Base-by-base conservation (phyloP, 1,140 invertebrate genomes). In the Trichonephila clavata region DNA sequence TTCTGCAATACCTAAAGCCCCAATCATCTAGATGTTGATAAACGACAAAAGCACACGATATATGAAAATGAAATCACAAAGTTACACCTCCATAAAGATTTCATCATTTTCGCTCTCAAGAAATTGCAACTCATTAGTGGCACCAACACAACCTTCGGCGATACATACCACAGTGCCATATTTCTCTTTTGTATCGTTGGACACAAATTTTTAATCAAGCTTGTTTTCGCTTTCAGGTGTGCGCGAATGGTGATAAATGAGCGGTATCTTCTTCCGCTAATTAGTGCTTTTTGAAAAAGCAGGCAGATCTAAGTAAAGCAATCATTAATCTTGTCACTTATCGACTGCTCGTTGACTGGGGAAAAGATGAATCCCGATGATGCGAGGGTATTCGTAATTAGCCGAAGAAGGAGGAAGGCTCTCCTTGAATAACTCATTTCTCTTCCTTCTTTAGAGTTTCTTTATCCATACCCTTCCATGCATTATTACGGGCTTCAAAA, bases 271-370 rank as follows among this genome's bases (percentile, higher is more conserved):
- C 43, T 81, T 43, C 32, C 80, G 32, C 21, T 81, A 43, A 39
- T 81, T 81, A 81, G 80, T 81, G 80, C 43, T n/a, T 81, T 39
- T 43, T 81, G 80, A 81, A 81, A n/a, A 81, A 81, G 16, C 43
- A 16, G 16, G 32, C 18, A 81, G 80, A 24, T 81, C 32, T 10
- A 50, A 81, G 43, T 50, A 39, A 81, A 39, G 65, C n/a, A 68
- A 68, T 68, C 65, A 68, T 68, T 68, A 68, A 68, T 68, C 65
- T 68, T 68, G 65, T 68, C 65, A 68, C 21, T 68, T 68, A 68
- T 68, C 65, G 65, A 68, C 65, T 68, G 65, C 50, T 50, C 50
- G 50, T 13, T 50, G 50, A 50, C 50, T 50, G 50, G 50, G 50
- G 50, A 50, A 50, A n/a, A 24, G 65, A 68, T 24, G 65, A 68